Evolutionary conservation across 2,797 vertebrate genomes (phyloP).

Genomic region (Percopsis omiscomaycus): DNA sequence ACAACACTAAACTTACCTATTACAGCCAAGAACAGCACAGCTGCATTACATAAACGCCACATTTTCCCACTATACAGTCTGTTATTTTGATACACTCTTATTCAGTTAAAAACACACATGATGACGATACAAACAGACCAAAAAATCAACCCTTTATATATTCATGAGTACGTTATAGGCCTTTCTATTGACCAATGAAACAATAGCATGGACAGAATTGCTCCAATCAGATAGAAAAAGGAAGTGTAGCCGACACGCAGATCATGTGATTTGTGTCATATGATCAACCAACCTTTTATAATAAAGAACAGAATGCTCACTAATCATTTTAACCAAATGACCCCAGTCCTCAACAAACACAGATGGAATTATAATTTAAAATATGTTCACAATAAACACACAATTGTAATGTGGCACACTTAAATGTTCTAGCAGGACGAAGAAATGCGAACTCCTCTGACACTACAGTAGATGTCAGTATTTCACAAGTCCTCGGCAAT

Average conservation of each 20-base stretch:
- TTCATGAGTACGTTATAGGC: too few relatives aligned
- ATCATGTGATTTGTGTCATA: slow-evolving; percentile 60
- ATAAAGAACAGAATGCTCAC: background rate
- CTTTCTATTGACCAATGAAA: slow-evolving; percentile 10
- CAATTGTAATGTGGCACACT: too few relatives aligned
- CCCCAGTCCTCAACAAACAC: background rate
- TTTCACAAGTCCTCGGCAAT: background rate
- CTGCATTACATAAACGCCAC: slow-evolving; percentile 33
- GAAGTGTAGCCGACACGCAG: rapidly evolving
- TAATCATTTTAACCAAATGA: background rate
- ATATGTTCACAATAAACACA: too few relatives aligned
- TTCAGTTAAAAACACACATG: too few relatives aligned
- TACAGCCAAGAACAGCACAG: slow-evolving; percentile 38
- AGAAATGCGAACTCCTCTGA: background rate
- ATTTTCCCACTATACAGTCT: slow-evolving; percentile 25
- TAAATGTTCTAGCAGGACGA: too few relatives aligned
- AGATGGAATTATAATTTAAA: background rate
- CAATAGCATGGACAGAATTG: rapidly evolving
- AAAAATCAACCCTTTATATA: too few relatives aligned
- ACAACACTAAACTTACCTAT: slow-evolving; percentile 44
- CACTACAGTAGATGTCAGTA: slow-evolving; percentile 56
- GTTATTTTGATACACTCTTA: slow-evolving; percentile 17
- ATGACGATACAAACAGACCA: background rate
- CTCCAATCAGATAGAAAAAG: slow-evolving; percentile 46
- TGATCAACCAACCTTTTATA: slow-evolving; percentile 31